phyloP scores from a whole-genome alignment of 2,797 vertebrate genomes.

The Cyclopterus lumpus region DNA sequence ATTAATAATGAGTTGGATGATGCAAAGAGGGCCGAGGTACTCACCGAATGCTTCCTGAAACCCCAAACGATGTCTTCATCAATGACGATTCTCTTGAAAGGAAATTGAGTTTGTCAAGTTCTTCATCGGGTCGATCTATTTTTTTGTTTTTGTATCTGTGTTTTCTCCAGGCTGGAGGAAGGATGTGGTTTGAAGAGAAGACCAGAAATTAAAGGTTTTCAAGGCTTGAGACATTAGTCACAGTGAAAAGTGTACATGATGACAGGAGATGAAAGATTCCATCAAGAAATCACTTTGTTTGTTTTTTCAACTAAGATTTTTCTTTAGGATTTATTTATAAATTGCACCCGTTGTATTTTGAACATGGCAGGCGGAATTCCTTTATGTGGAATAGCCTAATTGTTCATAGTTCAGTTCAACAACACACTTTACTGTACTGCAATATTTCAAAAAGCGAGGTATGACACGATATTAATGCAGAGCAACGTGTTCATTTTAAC shows the following conservation, averaged over 20 bases:
- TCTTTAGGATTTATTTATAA: neutral
- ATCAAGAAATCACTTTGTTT: neutral
- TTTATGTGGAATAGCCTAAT: neutral
- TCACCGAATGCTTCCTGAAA: conserved; percentile 12
- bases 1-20: neutral
- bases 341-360: neutral
- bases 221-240: neutral
- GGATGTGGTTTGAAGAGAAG: neutral
- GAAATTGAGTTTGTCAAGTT: neutral
- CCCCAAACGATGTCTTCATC: neutral
- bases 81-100: neutral
- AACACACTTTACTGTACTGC: neutral
- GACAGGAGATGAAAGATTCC: neutral
- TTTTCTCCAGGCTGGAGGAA: neutral
- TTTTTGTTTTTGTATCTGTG: neutral
- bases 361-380: neutral
- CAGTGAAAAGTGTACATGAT: neutral
- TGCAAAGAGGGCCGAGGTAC: neutral
- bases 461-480: neutral
- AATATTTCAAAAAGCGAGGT: neutral
- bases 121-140: neutral
- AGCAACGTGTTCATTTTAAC: neutral
- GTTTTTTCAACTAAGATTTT: neutral
- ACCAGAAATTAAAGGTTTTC: neutral
- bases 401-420: neutral